A percentile compares a stretch with the other conserved stretches of the same genome.
Evolutionary conservation across 2,113 vertebrate species (phyloP).

Genomic region (Hippoglossus stenolepis): DNA sequence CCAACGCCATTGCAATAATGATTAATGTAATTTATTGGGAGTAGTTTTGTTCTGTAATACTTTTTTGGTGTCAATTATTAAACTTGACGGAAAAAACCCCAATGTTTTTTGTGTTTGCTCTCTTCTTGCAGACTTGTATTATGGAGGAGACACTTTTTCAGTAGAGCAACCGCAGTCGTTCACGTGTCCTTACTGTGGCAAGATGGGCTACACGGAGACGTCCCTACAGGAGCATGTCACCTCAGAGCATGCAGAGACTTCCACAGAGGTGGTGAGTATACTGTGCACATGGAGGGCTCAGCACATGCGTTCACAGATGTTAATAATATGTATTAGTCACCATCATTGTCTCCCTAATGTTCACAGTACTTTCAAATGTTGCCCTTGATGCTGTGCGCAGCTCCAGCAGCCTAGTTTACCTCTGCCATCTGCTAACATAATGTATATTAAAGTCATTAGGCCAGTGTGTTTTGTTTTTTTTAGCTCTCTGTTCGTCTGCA

Average conservation of each 20-base stretch:
- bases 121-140: conserved; percentile 93
- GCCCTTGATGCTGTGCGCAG: neutral
- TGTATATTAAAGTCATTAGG: neutral
- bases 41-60: neutral
- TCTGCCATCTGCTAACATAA: neutral
- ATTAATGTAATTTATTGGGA: neutral
- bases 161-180: conserved; percentile 99
- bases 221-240: conserved; percentile 99
- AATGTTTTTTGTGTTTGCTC: neutral
- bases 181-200: conserved; percentile 99
- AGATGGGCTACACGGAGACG: conserved; percentile 98
- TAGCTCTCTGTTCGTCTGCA: neutral
- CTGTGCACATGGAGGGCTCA: neutral
- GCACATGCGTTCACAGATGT: no score
- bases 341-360: neutral
- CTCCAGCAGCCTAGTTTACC: neutral
- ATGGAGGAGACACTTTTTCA: conserved; percentile 98
- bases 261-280: conserved; percentile 96
- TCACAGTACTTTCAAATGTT: neutral
- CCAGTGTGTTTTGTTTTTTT: neutral
- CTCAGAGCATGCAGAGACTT: conserved; percentile 97
- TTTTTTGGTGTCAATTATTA: neutral
- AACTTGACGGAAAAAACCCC: neutral
- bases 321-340: neutral
- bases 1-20: neutral